These are phyloP conservation scores for Papilio polytes DNA, from an alignment of 1,140 invertebrate species.

Conservation along the genomic window DNA sequence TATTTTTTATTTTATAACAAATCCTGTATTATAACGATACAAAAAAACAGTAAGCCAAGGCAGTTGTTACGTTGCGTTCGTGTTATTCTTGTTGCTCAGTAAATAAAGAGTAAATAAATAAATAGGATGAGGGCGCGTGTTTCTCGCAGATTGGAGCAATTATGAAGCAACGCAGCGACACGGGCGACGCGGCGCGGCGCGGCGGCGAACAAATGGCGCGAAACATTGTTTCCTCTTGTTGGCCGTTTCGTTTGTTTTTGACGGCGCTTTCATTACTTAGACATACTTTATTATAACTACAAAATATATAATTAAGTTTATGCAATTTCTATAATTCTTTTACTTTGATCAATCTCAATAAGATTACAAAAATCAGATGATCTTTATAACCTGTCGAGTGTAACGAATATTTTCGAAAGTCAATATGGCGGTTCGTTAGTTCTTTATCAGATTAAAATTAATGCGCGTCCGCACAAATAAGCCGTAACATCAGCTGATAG, in stretches of 20 bases:
- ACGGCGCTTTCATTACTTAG: constrained; percentile 9
- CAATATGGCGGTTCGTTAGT: constrained; percentile 12
- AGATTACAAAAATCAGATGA: neutral
- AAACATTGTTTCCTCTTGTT: constrained; percentile 54
- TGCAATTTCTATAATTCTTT: too few species aligned
- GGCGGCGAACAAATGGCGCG: constrained; percentile 37
- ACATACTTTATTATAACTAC: constrained; percentile 3
- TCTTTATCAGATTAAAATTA: constrained; percentile 7
- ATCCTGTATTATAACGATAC: too few species aligned
- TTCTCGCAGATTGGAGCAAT: constrained; percentile 73
- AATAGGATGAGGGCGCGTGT: constrained; percentile 70
- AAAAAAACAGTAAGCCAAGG: constrained; percentile 39
- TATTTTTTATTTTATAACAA: too few species aligned
- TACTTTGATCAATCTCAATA: neutral
- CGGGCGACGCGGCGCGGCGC: too few species aligned
- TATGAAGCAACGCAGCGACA: constrained; percentile 45
- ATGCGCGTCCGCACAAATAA: constrained; percentile 6
- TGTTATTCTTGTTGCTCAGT: constrained; percentile 64
- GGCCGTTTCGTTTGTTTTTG: constrained; percentile 47
- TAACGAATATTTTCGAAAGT: constrained; percentile 3
- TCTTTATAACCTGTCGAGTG: neutral
- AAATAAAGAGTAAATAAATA: constrained; percentile 81
- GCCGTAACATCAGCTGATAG: constrained; percentile 9
- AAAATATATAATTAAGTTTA: too few species aligned
- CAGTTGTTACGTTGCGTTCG: constrained; percentile 42